Evolutionary conservation across 2,113 vertebrate species (phyloP), one percentile per base, ranked within the genome.

Genomic region (Reinhardtius hippoglossoides): DNA sequence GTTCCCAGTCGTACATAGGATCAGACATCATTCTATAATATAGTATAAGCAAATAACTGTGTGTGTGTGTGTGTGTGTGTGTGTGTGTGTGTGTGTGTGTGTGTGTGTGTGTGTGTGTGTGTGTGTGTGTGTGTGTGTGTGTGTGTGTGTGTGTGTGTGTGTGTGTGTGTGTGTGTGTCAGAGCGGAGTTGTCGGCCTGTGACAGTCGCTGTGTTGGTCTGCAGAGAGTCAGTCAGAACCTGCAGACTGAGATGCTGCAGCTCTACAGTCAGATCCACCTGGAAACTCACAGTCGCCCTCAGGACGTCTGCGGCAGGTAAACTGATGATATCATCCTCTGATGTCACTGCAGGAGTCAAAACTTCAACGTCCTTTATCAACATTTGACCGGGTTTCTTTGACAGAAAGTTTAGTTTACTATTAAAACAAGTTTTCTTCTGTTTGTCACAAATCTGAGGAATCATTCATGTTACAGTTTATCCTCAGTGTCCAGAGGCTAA

Each of bases 201-300:
- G 95, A 99, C 81, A 95, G 94, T 81, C 93, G 95, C 66, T 97
- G 97, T 58, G 92, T 90, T 9, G 94, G 94, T 3, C 95, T 99
- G 89, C 96, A 96, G 35, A 91, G 92, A 77, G 90, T 98, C 79
- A 92, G 92, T 0, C 96, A 96, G 80, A 90, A 87, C 0, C 96
- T 99, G 65, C 96, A 99, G 86, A 78, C 94, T 1, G 95, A 99
- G 93, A 96, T 98, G 84, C 91, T 98, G 27, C 93, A 96, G 56
- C 93, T 99, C n/a, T 97, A 97, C 78, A 92, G 96, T 69, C 94
- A 92, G 55, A 24, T 97, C 71, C 96, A 97, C 85, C 94, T 94
- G 63, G 93, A 94, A 18, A 88, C 89, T 18, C 65, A 21, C 27
- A 52, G 24, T n/a, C 21, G 14, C 5, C 66, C 57, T 6, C 77